phyloP scores from a whole-genome alignment of 2,797 vertebrate species.

The Chiroxiphia lanceolata region DNA sequence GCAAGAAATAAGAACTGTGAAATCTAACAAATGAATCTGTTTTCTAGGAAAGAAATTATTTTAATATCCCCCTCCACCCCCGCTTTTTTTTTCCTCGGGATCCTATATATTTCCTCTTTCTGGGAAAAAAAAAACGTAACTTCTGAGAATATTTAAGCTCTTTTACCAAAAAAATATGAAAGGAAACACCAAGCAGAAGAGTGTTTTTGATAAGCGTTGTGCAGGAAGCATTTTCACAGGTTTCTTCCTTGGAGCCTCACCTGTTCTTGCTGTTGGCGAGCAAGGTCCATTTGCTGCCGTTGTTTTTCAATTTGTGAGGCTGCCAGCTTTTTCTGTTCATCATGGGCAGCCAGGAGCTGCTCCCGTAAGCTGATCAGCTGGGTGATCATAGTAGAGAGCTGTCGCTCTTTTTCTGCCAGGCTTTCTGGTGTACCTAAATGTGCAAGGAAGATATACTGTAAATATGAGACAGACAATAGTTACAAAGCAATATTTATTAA shows the following conservation, averaged over 20 bases:
- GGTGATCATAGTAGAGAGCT: conserved; percentile 98
- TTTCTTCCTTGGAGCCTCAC: conserved; percentile 76
- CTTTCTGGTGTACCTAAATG: conserved; percentile 95
- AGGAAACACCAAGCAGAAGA: conserved; percentile 18
- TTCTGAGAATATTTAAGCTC: not conserved
- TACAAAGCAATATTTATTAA: not conserved
- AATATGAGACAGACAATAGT: conserved; percentile 33
- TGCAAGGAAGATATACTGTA: conserved; percentile 55
- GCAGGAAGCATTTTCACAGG: conserved; percentile 15
- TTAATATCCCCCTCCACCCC: not conserved
- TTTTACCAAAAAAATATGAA: not conserved
- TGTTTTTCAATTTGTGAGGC: conserved; percentile 99
- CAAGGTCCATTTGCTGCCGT: conserved; percentile 99
- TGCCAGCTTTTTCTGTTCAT: conserved; percentile 98
- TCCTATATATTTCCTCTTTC: not conserved
- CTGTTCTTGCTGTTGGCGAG: conserved; percentile 99
- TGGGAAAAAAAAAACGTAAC: not conserved
- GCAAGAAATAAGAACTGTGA: not conserved
- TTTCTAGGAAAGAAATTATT: not conserved
- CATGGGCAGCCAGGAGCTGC: conserved; percentile 97
- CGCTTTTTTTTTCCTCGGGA: not conserved
- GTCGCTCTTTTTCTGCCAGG: conserved; percentile 97
- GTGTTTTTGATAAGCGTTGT: not conserved
- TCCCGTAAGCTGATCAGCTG: conserved; percentile 98
- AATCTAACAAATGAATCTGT: not conserved